Conservation (phyloP, 30 jellyfish, hydroid and myxozoan genomes). For the Calvadosia cruxmelitensis region DNA sequence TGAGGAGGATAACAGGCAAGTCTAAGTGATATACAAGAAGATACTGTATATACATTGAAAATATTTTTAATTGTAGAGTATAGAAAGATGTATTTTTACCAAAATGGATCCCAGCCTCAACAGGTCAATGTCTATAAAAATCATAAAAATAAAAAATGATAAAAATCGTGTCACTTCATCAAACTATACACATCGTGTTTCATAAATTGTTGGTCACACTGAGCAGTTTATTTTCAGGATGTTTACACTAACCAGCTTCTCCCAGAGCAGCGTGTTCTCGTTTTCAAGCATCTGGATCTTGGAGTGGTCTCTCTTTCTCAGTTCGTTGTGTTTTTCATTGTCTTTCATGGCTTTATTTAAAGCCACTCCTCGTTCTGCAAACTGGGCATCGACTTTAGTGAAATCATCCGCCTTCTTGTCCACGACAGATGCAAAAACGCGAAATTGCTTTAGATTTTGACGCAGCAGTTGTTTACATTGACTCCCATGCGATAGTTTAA, state of each 20-base stretch:
- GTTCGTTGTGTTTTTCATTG: conserved; percentile 3
- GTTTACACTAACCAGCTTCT: conserved; percentile 2
- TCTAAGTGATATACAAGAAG: too few species aligned
- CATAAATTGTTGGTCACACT: too few species aligned
- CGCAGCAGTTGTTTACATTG: conserved; percentile 17
- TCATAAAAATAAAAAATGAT: too few species aligned
- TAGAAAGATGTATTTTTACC: too few species aligned
- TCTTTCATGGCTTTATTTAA: conserved; percentile 1
- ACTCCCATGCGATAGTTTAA: conserved; percentile 19
- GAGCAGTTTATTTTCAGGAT: background rate
- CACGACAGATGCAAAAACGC: conserved; percentile 16
- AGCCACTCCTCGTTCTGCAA: conserved; percentile 6
- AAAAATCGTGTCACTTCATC: too few species aligned
- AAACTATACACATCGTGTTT: too few species aligned
- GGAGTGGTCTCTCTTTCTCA: conserved; percentile 5
- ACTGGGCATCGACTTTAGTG: conserved; percentile 2
- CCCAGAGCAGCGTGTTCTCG: conserved; percentile 9
- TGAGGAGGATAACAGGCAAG: too few species aligned
- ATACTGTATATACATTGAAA: too few species aligned
- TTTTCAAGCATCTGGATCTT: conserved; percentile 2
- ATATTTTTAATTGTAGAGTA: too few species aligned
- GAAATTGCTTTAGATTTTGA: conserved; percentile 19
- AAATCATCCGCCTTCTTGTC: conserved; percentile 25
- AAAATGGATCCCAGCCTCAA: too few species aligned
- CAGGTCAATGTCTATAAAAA: too few species aligned